Conservation (phyloP, 1,140 invertebrate species). For the Drosophila sproati region DNA sequence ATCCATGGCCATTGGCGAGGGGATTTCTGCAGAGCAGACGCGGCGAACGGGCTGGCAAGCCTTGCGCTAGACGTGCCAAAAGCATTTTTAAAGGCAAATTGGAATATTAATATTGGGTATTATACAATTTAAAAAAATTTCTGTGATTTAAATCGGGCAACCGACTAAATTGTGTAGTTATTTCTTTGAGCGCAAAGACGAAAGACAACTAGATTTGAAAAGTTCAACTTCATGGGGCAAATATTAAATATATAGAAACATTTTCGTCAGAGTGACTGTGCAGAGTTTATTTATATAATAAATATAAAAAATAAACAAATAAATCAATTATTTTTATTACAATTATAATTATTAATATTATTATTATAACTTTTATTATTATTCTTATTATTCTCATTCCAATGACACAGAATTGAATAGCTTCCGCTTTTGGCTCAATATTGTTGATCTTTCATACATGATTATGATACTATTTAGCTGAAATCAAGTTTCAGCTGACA, state of each 20-base stretch:
- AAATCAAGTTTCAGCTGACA: constrained; percentile 18
- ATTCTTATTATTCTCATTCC: too few species aligned
- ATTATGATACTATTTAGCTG: not conserved
- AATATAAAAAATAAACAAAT: too few species aligned
- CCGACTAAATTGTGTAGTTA: too few species aligned
- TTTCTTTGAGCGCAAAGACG: too few species aligned
- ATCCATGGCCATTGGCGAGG: constrained; percentile 5
- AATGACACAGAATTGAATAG: too few species aligned
- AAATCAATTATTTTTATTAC: too few species aligned
- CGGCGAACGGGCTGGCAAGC: constrained; percentile 35
- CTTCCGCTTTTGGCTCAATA: too few species aligned
- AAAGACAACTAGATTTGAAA: not conserved
- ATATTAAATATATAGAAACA: too few species aligned
- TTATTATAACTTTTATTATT: too few species aligned
- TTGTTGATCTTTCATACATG: not conserved
- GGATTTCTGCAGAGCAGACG: constrained; percentile 31
- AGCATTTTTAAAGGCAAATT: constrained; percentile 42
- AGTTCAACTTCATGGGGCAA: not conserved
- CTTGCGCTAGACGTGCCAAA: constrained; percentile 50
- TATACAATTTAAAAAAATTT: not conserved
- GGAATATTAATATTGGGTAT: not conserved
- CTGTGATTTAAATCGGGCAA: not conserved
- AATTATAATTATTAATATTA: too few species aligned
- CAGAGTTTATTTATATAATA: too few species aligned
- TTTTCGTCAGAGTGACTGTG: not conserved